These are phyloP conservation scores for Luperina testacea DNA, from an alignment of 2,888 invertebrate species.

Conservation along the genomic window DNA sequence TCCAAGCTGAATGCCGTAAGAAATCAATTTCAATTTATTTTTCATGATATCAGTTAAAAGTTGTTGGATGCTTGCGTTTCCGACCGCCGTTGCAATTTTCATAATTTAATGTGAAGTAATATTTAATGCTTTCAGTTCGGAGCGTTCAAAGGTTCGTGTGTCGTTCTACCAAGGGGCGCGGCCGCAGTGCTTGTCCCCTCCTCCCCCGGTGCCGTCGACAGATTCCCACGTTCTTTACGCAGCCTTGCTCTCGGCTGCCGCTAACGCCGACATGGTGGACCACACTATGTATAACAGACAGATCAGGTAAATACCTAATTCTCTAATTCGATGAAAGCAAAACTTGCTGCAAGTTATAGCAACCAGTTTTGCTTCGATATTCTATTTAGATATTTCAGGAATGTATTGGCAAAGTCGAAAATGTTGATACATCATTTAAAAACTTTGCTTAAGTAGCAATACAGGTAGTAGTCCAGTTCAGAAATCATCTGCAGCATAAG, in stretches of 20 bases:
- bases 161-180: constrained; percentile 95
- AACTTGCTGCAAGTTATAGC: background rate
- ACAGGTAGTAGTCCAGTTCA: background rate
- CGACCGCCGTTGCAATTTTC: constrained; percentile 20
- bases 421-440: background rate
- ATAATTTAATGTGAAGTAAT: constrained; percentile 11
- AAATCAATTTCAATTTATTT: constrained; percentile 28
- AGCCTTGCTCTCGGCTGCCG: constrained; percentile 82
- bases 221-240: constrained; percentile 85
- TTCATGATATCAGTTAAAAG: constrained; percentile 10
- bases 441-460: background rate
- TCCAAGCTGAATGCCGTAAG: background rate
- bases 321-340: background rate
- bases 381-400: background rate
- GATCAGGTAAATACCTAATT: constrained; percentile 89
- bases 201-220: constrained; percentile 89
- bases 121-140: constrained; percentile 90
- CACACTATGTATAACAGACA: constrained; percentile 91
- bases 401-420: background rate
- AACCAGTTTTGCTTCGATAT: background rate
- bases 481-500: constrained; percentile 1
- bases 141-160: constrained; percentile 94
- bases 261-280: constrained; percentile 87
- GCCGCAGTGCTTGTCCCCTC: constrained; percentile 92
- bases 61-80: constrained; percentile 51